These are phyloP conservation scores for Amblyornis subalaris DNA, from an alignment of 2,113 vertebrate genomes.

Conservation along the genomic window DNA sequence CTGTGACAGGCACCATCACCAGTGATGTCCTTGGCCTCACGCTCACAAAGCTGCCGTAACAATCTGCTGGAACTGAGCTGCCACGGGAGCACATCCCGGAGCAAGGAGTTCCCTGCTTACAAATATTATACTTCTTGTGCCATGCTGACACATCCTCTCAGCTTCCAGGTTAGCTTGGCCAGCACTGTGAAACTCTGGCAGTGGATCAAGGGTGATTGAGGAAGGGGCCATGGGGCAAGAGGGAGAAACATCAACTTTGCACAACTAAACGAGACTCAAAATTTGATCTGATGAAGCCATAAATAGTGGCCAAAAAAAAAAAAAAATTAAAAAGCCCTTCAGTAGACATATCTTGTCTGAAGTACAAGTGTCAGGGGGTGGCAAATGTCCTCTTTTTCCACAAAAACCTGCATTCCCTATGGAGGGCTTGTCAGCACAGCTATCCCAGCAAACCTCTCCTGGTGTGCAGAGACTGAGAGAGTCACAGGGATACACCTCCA, in stretches of 20 bases:
- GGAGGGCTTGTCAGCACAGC: not conserved
- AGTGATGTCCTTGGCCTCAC: fast-evolving
- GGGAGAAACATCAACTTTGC: not conserved
- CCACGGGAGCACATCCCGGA: not conserved
- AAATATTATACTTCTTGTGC: not conserved
- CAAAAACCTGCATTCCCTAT: not conserved
- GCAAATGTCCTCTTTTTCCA: not conserved
- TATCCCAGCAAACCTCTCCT: not conserved
- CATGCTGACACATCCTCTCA: not conserved
- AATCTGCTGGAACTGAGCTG: not conserved
- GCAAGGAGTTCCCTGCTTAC: not conserved
- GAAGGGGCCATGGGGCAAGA: not conserved
- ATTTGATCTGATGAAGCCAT: not conserved
- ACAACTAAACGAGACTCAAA: not conserved
- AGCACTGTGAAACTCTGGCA: not conserved
- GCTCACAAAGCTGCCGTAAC: not conserved
- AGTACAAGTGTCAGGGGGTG: not conserved
- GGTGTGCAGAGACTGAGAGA: not conserved
- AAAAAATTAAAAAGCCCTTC: not conserved
- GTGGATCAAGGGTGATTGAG: fast-evolving
- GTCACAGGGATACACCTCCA: not conserved
- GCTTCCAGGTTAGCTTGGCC: not conserved
- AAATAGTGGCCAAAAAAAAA: not conserved
- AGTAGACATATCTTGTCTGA: not conserved
- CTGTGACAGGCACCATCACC: fast-evolving